Base-by-base conservation (phyloP, 2,888 invertebrate species). In the Thysanoteuthis rhombus region DNA sequence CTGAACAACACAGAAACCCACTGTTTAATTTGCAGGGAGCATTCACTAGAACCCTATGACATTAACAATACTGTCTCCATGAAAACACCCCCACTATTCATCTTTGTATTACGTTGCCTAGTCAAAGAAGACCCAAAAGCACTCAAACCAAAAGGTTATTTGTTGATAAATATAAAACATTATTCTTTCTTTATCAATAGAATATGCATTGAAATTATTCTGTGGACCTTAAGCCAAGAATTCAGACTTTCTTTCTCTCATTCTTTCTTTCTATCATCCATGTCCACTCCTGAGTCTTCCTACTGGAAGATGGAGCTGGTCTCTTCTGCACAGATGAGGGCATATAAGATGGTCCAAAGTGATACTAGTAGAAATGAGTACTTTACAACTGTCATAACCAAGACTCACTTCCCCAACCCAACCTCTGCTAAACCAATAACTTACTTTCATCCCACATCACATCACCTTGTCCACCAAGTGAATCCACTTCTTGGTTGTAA, bases 41-140 rank as follows among this genome's bases (percentile, higher is more conserved):
- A 75, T 75, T 75, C 75, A 75, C 4, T n/a, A 75, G 75, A 75
- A 75, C n/a, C n/a, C n/a, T 75, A 75, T 75, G 75, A 75, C 75
- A 75, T n/a, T 75, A n/a, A 75, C 75, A 75, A n/a, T 75, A 75
- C n/a, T 75, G 75, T 75, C 75, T n/a, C 75, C 75, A 75, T 75
- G 75, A 75, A 75, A 75, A 75, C 75, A 75, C 75, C n/a, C n/a
- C 52, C 8, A n/a, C 75, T n/a, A 75, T 75, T 75, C 75, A n/a
- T 75, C n/a, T 75, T 0, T n/a, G 22, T 75, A 75, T 75, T 75
- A 19, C 10, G n/a, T 10, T 75, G 75, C n/a, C 75, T 75, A n/a
- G 75, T 75, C n/a, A 75, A 75, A 75, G 75, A 75, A 75, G 75
- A 75, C 75, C 75, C n/a, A n/a, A n/a, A 75, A 75, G 75, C 32